These are phyloP conservation scores for Harpalus rufipes DNA, from an alignment of 2,888 invertebrate species.

Conservation along the genomic window DNA sequence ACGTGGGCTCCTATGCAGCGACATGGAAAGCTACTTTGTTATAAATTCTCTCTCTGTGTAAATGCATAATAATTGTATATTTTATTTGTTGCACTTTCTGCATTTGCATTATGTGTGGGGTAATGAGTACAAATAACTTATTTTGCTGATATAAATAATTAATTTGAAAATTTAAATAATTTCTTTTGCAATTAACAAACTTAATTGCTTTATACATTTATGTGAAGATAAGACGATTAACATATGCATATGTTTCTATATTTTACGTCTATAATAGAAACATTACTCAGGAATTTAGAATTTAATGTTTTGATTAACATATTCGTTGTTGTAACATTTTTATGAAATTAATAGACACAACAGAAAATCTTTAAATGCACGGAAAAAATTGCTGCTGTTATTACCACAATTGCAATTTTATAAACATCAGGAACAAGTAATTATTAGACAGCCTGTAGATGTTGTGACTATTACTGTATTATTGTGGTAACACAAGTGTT, in stretches of 20 bases:
- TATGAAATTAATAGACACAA: no score
- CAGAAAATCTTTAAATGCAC: no score
- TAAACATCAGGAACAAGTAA: no score
- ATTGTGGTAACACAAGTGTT: no score
- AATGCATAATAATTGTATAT: slow-evolving; percentile 46
- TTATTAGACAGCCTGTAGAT: no score
- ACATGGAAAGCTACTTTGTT: slow-evolving; percentile 45
- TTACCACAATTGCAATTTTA: no score
- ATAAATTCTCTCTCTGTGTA: slow-evolving; percentile 22
- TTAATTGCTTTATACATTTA: not conserved
- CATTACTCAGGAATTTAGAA: not conserved
- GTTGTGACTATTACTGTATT: no score
- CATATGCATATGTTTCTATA: not conserved
- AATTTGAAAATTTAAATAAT: not conserved
- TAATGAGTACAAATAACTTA: slow-evolving; percentile 7
- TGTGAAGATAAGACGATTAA: not conserved
- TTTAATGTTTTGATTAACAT: not conserved
- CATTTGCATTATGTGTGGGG: slow-evolving; percentile 14
- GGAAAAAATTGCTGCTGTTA: no score
- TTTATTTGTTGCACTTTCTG: slow-evolving; percentile 38
- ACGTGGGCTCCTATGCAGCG: slow-evolving; percentile 11
- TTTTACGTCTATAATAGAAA: not conserved
- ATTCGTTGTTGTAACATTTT: no score
- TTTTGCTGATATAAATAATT: slow-evolving; percentile 16
- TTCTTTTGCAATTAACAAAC: not conserved